phyloP scores from a whole-genome alignment of 2,113 vertebrate genomes.

The Pavo muticus region DNA sequence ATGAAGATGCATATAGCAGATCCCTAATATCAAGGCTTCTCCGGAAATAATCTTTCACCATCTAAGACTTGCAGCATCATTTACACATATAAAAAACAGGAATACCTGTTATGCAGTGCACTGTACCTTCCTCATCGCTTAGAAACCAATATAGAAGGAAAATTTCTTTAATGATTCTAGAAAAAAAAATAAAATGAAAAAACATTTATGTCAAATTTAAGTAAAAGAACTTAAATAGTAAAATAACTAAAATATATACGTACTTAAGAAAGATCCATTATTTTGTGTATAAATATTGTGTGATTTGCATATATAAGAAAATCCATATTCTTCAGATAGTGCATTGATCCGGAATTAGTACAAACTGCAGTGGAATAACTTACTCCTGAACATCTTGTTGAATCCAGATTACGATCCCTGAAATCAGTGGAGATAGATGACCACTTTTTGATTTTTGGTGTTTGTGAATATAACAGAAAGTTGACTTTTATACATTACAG shows the following conservation, averaged over 20 bases:
- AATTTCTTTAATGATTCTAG: background rate
- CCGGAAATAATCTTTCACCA: background rate
- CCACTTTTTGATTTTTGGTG: background rate
- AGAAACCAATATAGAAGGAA: background rate
- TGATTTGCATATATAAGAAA: background rate
- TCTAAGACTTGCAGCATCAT: background rate
- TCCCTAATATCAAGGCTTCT: background rate
- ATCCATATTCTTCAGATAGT: background rate
- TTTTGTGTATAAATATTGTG: background rate
- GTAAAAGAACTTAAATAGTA: background rate
- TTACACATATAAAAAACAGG: background rate
- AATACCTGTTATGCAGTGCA: background rate
- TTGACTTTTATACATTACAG: background rate
- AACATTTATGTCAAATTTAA: background rate
- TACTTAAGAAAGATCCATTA: background rate
- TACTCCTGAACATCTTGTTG: background rate
- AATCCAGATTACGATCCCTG: background rate
- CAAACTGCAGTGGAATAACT: background rate
- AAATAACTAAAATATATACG: background rate
- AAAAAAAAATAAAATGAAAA: background rate
- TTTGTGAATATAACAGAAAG: background rate
- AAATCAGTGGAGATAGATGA: background rate
- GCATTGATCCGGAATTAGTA: background rate
- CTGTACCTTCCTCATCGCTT: background rate
- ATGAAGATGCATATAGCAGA: accelerated